Percentiles rank a stretch among this genome's conserved stretches.
Evolutionary conservation across 1,140 invertebrate genomes (phyloP).

Genomic region (Melitaea cinxia): DNA sequence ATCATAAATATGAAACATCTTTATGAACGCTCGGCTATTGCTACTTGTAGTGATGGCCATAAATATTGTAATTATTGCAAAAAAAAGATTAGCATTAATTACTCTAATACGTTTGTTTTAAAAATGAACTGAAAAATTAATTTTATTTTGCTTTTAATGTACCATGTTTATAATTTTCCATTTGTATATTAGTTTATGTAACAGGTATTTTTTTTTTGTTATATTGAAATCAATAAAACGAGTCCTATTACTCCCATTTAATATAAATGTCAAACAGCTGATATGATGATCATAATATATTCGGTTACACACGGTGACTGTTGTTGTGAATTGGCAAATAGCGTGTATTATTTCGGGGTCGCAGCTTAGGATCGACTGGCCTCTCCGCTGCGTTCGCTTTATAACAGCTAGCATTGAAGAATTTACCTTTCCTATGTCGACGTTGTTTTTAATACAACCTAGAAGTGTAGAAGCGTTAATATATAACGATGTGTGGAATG

Average conservation of each 20-base stretch:
- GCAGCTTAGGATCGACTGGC: slow-evolving; percentile 63
- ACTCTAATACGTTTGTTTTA: not conserved
- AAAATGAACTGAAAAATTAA: too few species aligned
- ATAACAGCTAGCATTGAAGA: slow-evolving; percentile 67
- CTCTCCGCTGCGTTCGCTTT: slow-evolving; percentile 60
- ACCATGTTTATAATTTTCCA: too few species aligned
- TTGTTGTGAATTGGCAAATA: slow-evolving; percentile 46
- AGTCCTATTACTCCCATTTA: too few species aligned
- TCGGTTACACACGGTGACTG: not conserved
- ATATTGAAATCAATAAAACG: too few species aligned
- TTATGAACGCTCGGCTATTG: not conserved
- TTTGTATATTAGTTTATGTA: too few species aligned
- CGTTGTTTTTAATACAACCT: slow-evolving; percentile 76
- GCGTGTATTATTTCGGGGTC: slow-evolving; percentile 68
- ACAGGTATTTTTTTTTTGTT: too few species aligned
- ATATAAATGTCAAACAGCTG: too few species aligned
- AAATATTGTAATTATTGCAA: too few species aligned
- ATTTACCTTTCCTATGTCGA: slow-evolving; percentile 77
- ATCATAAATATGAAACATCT: slow-evolving; percentile 16
- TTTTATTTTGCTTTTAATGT: too few species aligned
- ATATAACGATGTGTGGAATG: slow-evolving; percentile 74
- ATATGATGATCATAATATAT: not conserved
- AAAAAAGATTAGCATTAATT: not conserved
- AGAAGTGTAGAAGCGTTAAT: slow-evolving; percentile 72
- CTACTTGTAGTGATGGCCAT: not conserved